Percentiles rank a stretch among this genome's conserved stretches.
phyloP scores from a whole-genome alignment of 2,888 invertebrate species.

The Hartigia nigra region DNA sequence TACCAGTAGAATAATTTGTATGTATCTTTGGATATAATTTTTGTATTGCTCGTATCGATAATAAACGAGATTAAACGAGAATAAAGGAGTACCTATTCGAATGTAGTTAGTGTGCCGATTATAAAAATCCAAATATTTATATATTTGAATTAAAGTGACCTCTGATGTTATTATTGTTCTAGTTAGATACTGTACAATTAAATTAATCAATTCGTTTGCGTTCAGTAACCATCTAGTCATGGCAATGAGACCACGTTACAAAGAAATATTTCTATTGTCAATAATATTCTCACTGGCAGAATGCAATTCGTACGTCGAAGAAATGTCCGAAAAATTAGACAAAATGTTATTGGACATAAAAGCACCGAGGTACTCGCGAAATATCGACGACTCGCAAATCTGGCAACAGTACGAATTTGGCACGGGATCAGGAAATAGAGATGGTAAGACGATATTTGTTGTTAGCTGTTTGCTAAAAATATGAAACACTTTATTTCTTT shows the following conservation, averaged over 20 bases:
- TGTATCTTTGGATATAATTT: slow-evolving; percentile 20
- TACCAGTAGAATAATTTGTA: slow-evolving; percentile 13
- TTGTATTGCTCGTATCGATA: slow-evolving; percentile 7
- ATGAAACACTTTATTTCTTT: slow-evolving; percentile 11
- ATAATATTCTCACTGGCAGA: slow-evolving; percentile 14
- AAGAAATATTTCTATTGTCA: slow-evolving; percentile 9
- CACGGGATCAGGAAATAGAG: slow-evolving; percentile 59
- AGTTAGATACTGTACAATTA: not conserved
- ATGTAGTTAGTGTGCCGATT: not conserved
- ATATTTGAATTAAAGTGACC: not conserved
- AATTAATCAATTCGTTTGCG: not conserved
- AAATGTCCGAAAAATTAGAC: slow-evolving; percentile 12
- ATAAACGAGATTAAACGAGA: not conserved
- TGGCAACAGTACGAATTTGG: slow-evolving; percentile 61
- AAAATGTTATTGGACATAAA: slow-evolving; percentile 16
- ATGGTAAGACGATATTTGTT: slow-evolving; percentile 55
- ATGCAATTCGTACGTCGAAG: slow-evolving; percentile 11
- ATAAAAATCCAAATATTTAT: not conserved
- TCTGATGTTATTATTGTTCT: not conserved
- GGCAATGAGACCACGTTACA: not conserved
- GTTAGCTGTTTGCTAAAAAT: slow-evolving; percentile 2
- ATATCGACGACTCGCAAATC: slow-evolving; percentile 30
- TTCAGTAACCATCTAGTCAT: not conserved
- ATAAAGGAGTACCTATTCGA: not conserved
- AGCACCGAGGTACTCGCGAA: slow-evolving; percentile 16